These are phyloP conservation scores for Saturnia pavonia DNA, from an alignment of 2,888 invertebrate species.

Conservation along the genomic window DNA sequence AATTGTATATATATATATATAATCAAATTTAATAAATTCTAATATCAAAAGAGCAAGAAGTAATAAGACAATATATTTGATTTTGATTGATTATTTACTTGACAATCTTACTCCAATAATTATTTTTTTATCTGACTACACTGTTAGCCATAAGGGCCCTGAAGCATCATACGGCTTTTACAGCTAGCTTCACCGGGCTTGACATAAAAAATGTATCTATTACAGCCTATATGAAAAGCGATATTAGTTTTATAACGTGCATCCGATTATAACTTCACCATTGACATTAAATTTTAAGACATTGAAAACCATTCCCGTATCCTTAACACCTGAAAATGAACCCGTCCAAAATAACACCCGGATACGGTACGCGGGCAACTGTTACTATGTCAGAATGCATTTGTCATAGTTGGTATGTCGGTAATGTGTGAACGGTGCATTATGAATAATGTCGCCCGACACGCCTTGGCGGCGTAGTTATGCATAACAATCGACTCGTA, in stretches of 20 bases:
- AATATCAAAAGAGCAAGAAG: no score
- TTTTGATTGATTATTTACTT: no score
- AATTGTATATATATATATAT: no score
- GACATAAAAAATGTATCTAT: background rate
- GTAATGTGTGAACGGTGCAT: constrained; percentile 22
- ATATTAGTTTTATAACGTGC: background rate
- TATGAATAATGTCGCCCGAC: constrained; percentile 23
- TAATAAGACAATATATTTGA: no score
- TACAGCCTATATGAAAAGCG: background rate
- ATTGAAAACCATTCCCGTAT: constrained; percentile 6
- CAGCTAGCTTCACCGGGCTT: no score
- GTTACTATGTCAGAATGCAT: constrained; percentile 20
- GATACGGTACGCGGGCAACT: constrained; percentile 10
- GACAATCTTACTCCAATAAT: no score
- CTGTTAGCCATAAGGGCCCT: no score
- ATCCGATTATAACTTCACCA: background rate
- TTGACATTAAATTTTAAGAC: background rate
- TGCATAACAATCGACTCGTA: constrained; percentile 33
- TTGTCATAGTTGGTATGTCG: constrained; percentile 20
- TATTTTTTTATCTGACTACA: no score
- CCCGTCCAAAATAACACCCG: constrained; percentile 11
- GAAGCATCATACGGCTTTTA: no score
- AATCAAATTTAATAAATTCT: no score
- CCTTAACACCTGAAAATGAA: constrained; percentile 5
- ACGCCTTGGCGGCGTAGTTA: constrained; percentile 25